These are phyloP conservation scores for Chaenogobius annularis DNA, from an alignment of 2,113 vertebrate genomes.

Conservation along the genomic window DNA sequence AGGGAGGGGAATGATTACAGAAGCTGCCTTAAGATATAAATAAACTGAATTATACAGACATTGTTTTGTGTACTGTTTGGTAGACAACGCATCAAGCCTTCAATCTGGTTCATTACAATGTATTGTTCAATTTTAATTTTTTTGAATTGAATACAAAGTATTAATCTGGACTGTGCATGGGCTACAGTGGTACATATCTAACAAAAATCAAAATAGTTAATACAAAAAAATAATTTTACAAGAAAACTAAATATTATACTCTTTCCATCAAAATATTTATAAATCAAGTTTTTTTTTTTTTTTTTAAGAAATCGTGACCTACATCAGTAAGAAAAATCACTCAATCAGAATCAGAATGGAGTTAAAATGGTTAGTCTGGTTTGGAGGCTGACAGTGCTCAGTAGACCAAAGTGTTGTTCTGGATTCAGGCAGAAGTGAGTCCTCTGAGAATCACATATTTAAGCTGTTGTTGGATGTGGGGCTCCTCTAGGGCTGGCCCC, in stretches of 20 bases:
- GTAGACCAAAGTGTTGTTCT: constrained; percentile 36
- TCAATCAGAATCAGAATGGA: background rate
- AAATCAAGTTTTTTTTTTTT: background rate
- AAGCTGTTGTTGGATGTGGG: constrained; percentile 63
- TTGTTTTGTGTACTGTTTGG: constrained; percentile 22
- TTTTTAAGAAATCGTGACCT: background rate
- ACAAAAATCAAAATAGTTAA: background rate
- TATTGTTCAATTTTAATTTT: background rate
- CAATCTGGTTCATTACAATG: constrained; percentile 42
- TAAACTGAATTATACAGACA: constrained; percentile 58
- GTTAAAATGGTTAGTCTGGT: background rate
- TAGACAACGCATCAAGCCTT: background rate
- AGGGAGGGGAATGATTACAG: constrained; percentile 46
- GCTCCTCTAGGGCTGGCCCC: constrained; percentile 75
- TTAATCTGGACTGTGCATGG: background rate
- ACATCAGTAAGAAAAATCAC: no score
- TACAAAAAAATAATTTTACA: background rate
- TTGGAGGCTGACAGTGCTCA: constrained; percentile 11
- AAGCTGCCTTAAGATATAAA: constrained; percentile 57
- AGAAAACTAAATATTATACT: no score
- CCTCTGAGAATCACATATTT: constrained; percentile 60
- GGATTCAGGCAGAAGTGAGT: constrained; percentile 63
- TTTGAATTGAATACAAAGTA: background rate
- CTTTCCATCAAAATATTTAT: background rate
- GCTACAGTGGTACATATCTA: background rate